These are phyloP conservation scores for Eilema sororculum DNA, from an alignment of 2,888 invertebrate species.

Conservation along the genomic window DNA sequence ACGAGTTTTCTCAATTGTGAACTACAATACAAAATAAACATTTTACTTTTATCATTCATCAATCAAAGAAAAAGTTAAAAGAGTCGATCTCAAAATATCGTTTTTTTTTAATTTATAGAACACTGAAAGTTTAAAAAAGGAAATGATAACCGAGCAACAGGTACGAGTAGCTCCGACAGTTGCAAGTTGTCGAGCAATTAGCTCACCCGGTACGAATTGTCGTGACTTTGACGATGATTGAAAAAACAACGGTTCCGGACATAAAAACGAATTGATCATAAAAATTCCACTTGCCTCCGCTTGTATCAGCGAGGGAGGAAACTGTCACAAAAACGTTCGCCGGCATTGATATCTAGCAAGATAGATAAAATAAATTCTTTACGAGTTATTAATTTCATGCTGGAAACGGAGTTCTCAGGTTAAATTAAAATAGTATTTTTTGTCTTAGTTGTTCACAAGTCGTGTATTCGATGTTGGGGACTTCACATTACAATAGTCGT, in stretches of 20 bases:
- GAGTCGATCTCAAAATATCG: not conserved
- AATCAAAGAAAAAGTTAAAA: not conserved
- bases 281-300: slow-evolving; percentile 6
- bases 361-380: slow-evolving; percentile 12
- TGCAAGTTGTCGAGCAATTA: slow-evolving; percentile 31
- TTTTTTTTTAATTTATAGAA: not conserved
- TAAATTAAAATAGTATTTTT: not conserved
- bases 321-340: slow-evolving; percentile 7
- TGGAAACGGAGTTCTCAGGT: not conserved
- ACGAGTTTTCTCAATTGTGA: not conserved
- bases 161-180: not conserved
- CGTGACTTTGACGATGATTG: slow-evolving; percentile 16
- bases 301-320: slow-evolving; percentile 9
- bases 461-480: too few relatives aligned
- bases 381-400: slow-evolving; percentile 8
- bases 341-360: slow-evolving; percentile 4
- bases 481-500: too few relatives aligned
- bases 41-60: not conserved
- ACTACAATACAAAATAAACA: slow-evolving; percentile 13
- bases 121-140: slow-evolving; percentile 16
- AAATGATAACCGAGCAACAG: slow-evolving; percentile 26
- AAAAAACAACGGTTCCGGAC: slow-evolving; percentile 9
- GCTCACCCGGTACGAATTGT: slow-evolving; percentile 2
- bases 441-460: not conserved
- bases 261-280: slow-evolving; percentile 17